Conservation (phyloP, 2,888 invertebrate species). For the Ctena decussata region DNA sequence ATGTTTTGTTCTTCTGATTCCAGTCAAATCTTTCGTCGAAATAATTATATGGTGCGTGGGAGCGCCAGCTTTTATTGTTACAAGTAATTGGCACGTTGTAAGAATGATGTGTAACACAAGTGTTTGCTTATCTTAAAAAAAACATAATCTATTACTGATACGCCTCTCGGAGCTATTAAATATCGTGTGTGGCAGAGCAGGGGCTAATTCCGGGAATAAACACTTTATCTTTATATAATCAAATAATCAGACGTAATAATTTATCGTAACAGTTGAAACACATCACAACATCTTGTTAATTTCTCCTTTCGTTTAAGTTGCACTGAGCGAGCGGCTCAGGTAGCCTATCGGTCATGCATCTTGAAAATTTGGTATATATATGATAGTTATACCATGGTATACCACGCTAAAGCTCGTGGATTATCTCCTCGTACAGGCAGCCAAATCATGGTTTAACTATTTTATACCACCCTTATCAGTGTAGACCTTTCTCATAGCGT, state of each 20-base stretch:
- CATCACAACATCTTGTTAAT: too few relatives aligned
- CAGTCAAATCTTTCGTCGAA: background rate
- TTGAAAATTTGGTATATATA: too few relatives aligned
- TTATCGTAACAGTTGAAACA: background rate
- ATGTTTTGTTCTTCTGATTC: background rate
- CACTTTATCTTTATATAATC: background rate
- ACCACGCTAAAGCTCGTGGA: too few relatives aligned
- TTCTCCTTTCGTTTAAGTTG: too few relatives aligned
- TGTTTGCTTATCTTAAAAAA: slow-evolving; percentile 41
- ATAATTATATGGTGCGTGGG: background rate
- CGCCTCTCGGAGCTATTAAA: slow-evolving; percentile 1
- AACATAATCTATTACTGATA: slow-evolving; percentile 19
- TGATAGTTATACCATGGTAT: too few relatives aligned
- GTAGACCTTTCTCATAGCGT: too few relatives aligned
- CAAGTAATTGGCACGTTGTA: background rate
- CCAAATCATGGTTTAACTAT: too few relatives aligned
- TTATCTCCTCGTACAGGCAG: too few relatives aligned
- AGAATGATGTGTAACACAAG: slow-evolving; percentile 33
- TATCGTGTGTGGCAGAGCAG: background rate
- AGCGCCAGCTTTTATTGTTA: background rate
- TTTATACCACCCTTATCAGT: too few relatives aligned
- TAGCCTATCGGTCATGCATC: too few relatives aligned
- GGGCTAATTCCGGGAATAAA: background rate
- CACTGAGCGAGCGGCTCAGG: too few relatives aligned
- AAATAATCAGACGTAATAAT: background rate